Conservation (phyloP, 2,113 vertebrate species). For the Lampris megalopsis region DNA sequence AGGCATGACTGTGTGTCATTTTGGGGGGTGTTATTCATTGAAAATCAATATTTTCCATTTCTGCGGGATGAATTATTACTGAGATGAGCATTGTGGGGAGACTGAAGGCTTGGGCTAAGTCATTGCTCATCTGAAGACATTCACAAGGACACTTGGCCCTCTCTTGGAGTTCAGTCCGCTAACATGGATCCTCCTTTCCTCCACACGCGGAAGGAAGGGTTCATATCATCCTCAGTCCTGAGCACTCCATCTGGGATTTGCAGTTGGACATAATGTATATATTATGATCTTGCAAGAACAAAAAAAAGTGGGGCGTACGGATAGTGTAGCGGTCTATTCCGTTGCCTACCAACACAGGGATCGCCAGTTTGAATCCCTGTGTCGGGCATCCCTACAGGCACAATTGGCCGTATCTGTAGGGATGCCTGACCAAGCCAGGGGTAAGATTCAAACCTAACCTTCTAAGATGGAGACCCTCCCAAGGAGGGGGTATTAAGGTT, state of each 20-base stretch:
- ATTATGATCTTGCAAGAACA: conserved; percentile 8
- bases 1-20: conserved; percentile 51
- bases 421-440: too few relatives aligned
- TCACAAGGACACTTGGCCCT: conserved; percentile 73
- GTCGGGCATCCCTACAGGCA: too few relatives aligned
- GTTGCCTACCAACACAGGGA: too few relatives aligned
- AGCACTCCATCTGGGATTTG: conserved; percentile 22
- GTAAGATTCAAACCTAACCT: too few relatives aligned
- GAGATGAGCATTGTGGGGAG: conserved; percentile 74
- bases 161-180: conserved; percentile 55
- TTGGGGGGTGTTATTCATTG: conserved; percentile 73
- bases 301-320: neutral
- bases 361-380: too few relatives aligned
- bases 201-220: conserved; percentile 25
- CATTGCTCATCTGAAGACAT: conserved; percentile 71
- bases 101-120: conserved; percentile 69
- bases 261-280: conserved; percentile 2
- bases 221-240: conserved; percentile 42
- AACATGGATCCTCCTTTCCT: conserved; percentile 50
- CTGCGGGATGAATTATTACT: conserved; percentile 77
- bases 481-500: too few relatives aligned
- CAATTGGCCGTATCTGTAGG: too few relatives aligned
- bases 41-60: conserved; percentile 82
- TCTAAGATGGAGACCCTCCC: too few relatives aligned
- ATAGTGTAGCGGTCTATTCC: too few relatives aligned